These are phyloP conservation scores for Blastobasis lacticolella DNA, from an alignment of 2,888 invertebrate species.

Conservation along the genomic window DNA sequence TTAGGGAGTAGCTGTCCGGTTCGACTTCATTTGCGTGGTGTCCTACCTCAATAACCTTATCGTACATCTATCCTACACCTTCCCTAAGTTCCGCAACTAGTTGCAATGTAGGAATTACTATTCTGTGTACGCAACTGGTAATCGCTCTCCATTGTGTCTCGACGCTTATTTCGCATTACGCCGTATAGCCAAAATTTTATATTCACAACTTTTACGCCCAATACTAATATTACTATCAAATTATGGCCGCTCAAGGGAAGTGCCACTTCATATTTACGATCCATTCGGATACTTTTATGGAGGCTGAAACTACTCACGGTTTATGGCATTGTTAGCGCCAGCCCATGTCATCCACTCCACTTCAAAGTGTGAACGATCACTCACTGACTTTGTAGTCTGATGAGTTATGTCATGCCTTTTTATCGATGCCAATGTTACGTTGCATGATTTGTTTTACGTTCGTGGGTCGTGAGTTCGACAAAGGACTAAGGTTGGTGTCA, in stretches of 20 bases:
- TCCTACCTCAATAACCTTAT: no score
- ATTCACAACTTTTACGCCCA: constrained; percentile 1
- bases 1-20: no score
- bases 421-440: background rate
- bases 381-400: constrained; percentile 4
- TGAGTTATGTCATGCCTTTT: constrained; percentile 4
- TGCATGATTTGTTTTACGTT: constrained; percentile 2
- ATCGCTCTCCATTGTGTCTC: no score
- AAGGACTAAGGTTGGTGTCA: no score
- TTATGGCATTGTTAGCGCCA: constrained; percentile 28
- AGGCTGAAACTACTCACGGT: constrained; percentile 16
- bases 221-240: constrained; percentile 13
- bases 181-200: constrained; percentile 1
- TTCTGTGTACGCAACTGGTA: no score
- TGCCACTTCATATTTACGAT: constrained; percentile 40
- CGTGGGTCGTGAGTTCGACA: background rate
- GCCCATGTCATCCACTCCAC: constrained; percentile 13
- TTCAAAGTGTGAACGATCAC: constrained; percentile 8
- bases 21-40: no score
- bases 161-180: no score
- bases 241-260: constrained; percentile 24
- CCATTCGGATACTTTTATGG: constrained; percentile 35
- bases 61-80: no score
- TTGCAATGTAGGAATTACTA: no score
- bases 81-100: no score